Evolutionary conservation across 23 tunicate species (phyloP), one percentile per base, ranked within the genome.

Genomic region (Ascidia mentula): DNA sequence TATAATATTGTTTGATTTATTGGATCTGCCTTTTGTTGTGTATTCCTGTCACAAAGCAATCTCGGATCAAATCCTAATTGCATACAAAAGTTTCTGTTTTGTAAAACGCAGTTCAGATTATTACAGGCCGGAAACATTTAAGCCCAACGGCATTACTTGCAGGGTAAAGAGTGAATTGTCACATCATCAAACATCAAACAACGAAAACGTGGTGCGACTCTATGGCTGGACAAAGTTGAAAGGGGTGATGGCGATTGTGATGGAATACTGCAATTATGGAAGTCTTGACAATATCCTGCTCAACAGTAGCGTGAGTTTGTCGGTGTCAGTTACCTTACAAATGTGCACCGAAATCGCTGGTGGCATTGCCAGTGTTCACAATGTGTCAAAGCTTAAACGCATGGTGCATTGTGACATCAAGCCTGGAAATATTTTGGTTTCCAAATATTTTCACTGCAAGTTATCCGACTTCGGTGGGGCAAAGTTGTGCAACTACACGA

Each of bases 391-490:
- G 46, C 72, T 26, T 2, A 46, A 78, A 35, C 46, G 39, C 59
- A 53, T 78, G 38, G 53, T 40, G 15, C 82, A 78, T 53, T 30
- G 26, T 75, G 79, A 75, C 28, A 20, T 75, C 7, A 75, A 75
- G 69, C 79, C 79, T 1, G 79, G 18, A 36, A 78, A 78, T 18
- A 42, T 78, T 37, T 37, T 78, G 15, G 24, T 78, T 1, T 72
- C 40, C 6, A 40, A 78, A 31, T 28, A 78, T 24, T 46, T 78
- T 26, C 70, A 46, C 22, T 45, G 34, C 9, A 78, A 46, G 22
- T n/a, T 78, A 24, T 6, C 59, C 73, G 82, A 78, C 53, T 46
- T 78, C 39, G 82, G 82, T 6, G 82, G 82, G 35, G 69, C 82
- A 78, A 78, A 18, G 9, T 17, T 78, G 22, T 32, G 59, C 30